These are phyloP conservation scores for Ecliptopera silaceata DNA, from an alignment of 2,888 invertebrate genomes.

Conservation along the genomic window DNA sequence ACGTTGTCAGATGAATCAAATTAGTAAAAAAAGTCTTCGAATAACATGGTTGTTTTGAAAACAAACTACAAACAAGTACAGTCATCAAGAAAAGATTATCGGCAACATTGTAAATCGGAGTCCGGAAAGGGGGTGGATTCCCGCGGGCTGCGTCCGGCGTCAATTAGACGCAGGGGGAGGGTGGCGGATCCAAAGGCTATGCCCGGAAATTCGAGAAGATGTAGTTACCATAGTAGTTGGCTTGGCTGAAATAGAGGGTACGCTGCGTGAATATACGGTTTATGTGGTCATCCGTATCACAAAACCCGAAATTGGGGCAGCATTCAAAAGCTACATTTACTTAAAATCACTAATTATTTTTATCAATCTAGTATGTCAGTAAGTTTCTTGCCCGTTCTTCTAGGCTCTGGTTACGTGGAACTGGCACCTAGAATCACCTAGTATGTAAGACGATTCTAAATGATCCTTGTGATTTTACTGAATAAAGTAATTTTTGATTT, in stretches of 20 bases:
- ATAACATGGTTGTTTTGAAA: conserved; percentile 2
- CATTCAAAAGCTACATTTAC: too few relatives aligned
- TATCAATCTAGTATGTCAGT: too few relatives aligned
- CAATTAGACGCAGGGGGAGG: conserved; percentile 69
- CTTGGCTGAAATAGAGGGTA: conserved; percentile 10
- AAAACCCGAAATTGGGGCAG: neutral
- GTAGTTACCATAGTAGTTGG: conserved; percentile 23
- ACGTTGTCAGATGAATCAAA: too few relatives aligned
- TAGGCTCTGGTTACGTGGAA: too few relatives aligned
- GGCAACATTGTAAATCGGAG: conserved; percentile 74
- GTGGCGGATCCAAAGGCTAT: conserved; percentile 57
- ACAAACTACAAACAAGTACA: conserved; percentile 14
- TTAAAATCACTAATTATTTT: too few relatives aligned
- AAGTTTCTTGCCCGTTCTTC: too few relatives aligned
- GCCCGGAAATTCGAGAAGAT: conserved; percentile 70
- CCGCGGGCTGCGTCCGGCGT: conserved; percentile 76
- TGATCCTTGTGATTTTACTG: too few relatives aligned
- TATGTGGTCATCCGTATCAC: neutral
- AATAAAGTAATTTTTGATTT: too few relatives aligned
- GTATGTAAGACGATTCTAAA: too few relatives aligned
- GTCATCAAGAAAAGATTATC: conserved; percentile 81
- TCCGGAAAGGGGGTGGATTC: conserved; percentile 64
- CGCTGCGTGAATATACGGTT: conserved; percentile 5
- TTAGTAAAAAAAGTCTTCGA: too few relatives aligned
- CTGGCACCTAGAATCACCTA: too few relatives aligned